A percentile compares a stretch with the other conserved stretches of the same genome.
Evolutionary conservation across 1,140 invertebrate genomes (phyloP).

Genomic region (Planococcus citri): DNA sequence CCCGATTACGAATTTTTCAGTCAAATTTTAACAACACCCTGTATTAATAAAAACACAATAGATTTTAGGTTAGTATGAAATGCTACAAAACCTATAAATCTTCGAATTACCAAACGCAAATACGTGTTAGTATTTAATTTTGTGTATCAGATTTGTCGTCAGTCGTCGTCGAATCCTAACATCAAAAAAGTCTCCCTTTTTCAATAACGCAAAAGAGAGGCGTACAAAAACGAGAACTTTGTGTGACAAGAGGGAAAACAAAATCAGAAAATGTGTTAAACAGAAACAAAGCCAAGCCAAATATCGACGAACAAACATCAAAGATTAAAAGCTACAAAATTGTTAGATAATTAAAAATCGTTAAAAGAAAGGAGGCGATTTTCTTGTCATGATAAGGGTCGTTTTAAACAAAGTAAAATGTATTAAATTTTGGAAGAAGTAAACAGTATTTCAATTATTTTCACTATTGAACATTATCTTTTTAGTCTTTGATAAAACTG

Average conservation of each 20-base stretch:
- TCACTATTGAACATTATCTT: background rate
- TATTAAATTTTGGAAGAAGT: background rate
- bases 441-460: slow-evolving; percentile 1
- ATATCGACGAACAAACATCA: background rate
- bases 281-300: slow-evolving; percentile 6
- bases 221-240: background rate
- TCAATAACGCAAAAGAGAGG: background rate
- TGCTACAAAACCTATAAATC: too few species aligned
- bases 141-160: too few species aligned
- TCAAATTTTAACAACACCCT: too few species aligned
- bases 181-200: too few species aligned
- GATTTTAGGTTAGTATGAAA: too few species aligned
- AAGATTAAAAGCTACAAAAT: background rate
- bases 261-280: background rate
- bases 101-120: too few species aligned
- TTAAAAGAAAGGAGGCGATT: background rate
- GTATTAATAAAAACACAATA: too few species aligned
- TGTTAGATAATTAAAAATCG: background rate
- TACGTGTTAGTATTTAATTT: too few species aligned
- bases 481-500: background rate
- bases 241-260: background rate
- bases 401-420: slow-evolving; percentile 8
- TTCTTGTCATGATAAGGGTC: background rate
- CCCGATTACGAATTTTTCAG: too few species aligned
- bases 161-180: too few species aligned